phyloP scores from a whole-genome alignment of 2,888 invertebrate species.

The Eristalis tenax region DNA sequence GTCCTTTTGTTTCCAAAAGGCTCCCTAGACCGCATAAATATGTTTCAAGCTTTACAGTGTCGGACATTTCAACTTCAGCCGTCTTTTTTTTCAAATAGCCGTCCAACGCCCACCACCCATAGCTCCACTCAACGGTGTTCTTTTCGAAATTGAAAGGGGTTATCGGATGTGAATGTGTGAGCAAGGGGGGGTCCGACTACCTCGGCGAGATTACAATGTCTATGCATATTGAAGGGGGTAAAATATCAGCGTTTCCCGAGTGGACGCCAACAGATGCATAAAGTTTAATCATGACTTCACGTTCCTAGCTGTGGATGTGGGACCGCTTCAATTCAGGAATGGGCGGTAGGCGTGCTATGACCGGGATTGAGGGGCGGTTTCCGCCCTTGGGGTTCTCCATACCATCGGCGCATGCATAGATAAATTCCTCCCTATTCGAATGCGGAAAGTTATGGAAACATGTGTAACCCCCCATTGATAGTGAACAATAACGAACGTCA shows the following conservation, averaged over 20 bases:
- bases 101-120: not conserved
- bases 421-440: conserved; percentile 21
- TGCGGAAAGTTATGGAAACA: conserved; percentile 54
- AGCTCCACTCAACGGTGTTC: not conserved
- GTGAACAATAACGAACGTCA: conserved; percentile 60
- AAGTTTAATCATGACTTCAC: conserved; percentile 58
- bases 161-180: not conserved
- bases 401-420: conserved; percentile 18
- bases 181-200: not conserved
- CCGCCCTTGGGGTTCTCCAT: not conserved
- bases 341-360: not conserved
- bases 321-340: not conserved
- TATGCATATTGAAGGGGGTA: conserved; percentile 45
- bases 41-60: conserved; percentile 55
- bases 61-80: conserved; percentile 32
- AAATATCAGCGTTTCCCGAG: conserved; percentile 59
- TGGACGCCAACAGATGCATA: conserved; percentile 53
- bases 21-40: conserved; percentile 62
- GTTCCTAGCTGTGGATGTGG: not conserved
- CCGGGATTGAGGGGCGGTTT: not conserved
- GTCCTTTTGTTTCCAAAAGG: conserved; percentile 35
- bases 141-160: not conserved
- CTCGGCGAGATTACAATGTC: conserved; percentile 11
- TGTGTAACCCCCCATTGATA: conserved; percentile 59
- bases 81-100: not conserved